Evolutionary conservation across 1,140 invertebrate genomes (phyloP).

Genomic region (Zaprionus ornatus): DNA sequence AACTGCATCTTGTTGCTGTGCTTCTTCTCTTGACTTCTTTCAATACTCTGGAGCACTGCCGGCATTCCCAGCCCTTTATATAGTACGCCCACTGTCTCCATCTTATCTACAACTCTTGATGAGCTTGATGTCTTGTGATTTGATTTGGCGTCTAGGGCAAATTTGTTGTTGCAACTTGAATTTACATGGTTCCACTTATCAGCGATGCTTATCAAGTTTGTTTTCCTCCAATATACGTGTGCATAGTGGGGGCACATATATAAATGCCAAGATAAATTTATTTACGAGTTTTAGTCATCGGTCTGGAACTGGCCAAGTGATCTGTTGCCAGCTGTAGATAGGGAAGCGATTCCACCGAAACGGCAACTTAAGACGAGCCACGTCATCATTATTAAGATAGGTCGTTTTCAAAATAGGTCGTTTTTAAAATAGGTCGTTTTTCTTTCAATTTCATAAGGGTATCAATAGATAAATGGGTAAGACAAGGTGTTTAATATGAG

Average conservation of each 20-base stretch:
- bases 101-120: slow-evolving; percentile 17
- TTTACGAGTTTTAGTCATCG: slow-evolving; percentile 39
- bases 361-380: neutral
- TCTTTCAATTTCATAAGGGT: neutral
- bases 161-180: slow-evolving; percentile 36
- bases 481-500: too few relatives aligned
- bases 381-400: neutral
- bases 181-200: slow-evolving; percentile 44
- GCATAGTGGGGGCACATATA: neutral
- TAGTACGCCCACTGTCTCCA: neutral
- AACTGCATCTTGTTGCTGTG: slow-evolving; percentile 27
- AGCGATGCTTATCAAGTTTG: slow-evolving; percentile 33
- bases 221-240: slow-evolving; percentile 3
- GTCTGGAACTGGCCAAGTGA: slow-evolving; percentile 6
- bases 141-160: slow-evolving; percentile 35
- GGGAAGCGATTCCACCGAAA: slow-evolving; percentile 1
- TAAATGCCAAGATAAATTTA: slow-evolving; percentile 35
- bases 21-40: neutral
- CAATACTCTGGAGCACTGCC: neutral
- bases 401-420: neutral
- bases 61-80: slow-evolving; percentile 10
- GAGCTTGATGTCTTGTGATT: slow-evolving; percentile 11
- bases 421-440: neutral
- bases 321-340: slow-evolving; percentile 10
- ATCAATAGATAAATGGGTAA: neutral